Base-by-base conservation (phyloP, 2,888 invertebrate species). In the Drosophila dives region DNA sequence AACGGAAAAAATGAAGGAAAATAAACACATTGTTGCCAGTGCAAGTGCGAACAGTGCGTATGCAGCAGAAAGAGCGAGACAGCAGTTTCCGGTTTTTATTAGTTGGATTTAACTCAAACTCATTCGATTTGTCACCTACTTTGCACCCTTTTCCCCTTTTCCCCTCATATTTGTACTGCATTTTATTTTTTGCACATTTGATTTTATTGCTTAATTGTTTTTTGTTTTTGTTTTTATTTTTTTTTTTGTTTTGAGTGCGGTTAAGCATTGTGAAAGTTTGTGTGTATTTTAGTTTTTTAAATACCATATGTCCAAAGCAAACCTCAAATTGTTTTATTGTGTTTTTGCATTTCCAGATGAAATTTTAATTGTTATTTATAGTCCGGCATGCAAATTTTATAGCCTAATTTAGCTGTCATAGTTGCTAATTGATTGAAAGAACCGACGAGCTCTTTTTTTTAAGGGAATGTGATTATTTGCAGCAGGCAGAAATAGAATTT, bases 251-350 rank as follows among this genome's bases (percentile, higher is more conserved):
- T 62, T 68, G 65, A 70, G 64, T 70, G 62, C 64, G n/a, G n/a
- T 74, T 58, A 72, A 85, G 59, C 86, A 85, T 63, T 85, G 70
- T 66, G 63, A 68, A 54, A 65, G 58, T 66, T 72, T 72, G 23
- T 68, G 51, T 50, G 54, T 50, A 64, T 67, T 68, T 64, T 32
- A 15, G 60, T 75, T 71, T 65, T 58, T 58, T 48, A 20, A 17
- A 36, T 42, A 48, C 64, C 54, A 60, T 70, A 59, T 75, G 69
- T 70, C 63, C 32, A 74, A 64, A 55, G 78, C 81, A 75, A 72
- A 66, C 83, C 83, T 60, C 88, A 85, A 87, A 83, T 79, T 77
- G 86, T 85, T 85, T 87, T 83, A 85, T 85, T 75, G 70, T 68
- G 53, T 68, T 81, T 69, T 69, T 72, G 60, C 48, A 56, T 62